phyloP scores from a whole-genome alignment of 2,113 vertebrate species.

The Calyptommatus sinebrachiatus region DNA sequence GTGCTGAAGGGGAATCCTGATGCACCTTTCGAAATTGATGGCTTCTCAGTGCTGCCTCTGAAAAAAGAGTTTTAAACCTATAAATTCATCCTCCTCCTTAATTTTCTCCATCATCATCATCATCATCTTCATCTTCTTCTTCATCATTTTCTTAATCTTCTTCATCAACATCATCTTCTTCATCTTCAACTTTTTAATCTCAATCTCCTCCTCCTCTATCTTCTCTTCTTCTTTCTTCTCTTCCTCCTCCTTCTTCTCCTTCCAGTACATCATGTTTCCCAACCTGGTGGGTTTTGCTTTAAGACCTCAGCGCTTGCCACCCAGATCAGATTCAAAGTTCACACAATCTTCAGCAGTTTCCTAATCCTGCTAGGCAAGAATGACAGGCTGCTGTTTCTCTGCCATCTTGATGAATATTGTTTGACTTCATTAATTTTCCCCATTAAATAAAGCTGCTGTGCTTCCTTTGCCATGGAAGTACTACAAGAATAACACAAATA shows the following conservation, averaged over 20 bases:
- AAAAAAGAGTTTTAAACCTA: background rate
- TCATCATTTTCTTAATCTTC: no score
- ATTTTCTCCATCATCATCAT: no score
- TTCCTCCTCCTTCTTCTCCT: no score
- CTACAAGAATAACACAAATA: slow-evolving; percentile 42
- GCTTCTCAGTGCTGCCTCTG: background rate
- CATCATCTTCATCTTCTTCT: no score
- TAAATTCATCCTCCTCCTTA: background rate
- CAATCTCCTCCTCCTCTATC: no score
- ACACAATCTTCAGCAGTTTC: slow-evolving; percentile 73
- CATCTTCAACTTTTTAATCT: no score
- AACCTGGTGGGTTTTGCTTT: slow-evolving; percentile 69
- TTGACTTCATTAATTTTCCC: slow-evolving; percentile 80
- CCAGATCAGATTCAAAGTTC: slow-evolving; percentile 74
- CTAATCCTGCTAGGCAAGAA: slow-evolving; percentile 60
- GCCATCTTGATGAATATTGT: slow-evolving; percentile 64
- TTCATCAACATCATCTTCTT: no score
- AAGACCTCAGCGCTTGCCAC: slow-evolving; percentile 61
- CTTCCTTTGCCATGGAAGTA: slow-evolving; percentile 56
- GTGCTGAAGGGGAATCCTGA: background rate
- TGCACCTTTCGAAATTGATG: background rate
- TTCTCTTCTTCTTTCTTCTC: no score
- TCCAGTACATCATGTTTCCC: no score
- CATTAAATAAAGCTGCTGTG: slow-evolving; percentile 76
- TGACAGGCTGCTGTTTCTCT: slow-evolving; percentile 54